phyloP scores from a whole-genome alignment of 1,140 invertebrate species.

The Papilio glaucus region DNA sequence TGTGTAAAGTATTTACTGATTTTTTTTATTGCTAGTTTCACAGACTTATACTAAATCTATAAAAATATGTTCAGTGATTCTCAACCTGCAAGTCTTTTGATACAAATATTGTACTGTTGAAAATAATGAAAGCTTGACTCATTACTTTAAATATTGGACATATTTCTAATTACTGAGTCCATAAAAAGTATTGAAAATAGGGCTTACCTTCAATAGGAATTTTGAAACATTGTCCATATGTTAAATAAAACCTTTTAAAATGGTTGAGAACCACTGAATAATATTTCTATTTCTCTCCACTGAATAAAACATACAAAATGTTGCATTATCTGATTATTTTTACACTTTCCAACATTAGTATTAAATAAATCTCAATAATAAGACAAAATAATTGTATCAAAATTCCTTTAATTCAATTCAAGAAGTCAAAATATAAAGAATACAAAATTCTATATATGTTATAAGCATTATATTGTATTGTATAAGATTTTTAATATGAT shows the following conservation, averaged over 20 bases:
- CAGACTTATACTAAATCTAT: background rate
- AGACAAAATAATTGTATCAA: background rate
- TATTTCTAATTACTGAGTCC: too few species aligned
- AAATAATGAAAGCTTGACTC: too few species aligned
- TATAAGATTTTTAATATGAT: background rate
- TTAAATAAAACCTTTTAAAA: too few species aligned
- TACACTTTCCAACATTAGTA: conserved; percentile 33
- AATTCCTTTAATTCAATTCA: background rate
- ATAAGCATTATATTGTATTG: conserved; percentile 20
- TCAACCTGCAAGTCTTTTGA: too few species aligned
- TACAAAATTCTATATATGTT: conserved; percentile 11
- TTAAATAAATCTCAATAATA: conserved; percentile 43
- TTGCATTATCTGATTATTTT: background rate
- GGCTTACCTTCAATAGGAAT: too few species aligned
- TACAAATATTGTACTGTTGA: too few species aligned
- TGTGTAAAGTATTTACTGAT: background rate
- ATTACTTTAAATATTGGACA: too few species aligned
- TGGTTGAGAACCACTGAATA: background rate
- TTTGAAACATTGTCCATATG: background rate
- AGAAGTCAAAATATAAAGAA: background rate
- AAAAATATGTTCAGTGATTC: background rate
- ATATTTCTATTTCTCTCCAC: too few species aligned
- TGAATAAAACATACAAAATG: background rate
- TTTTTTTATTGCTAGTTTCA: background rate
- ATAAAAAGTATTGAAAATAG: too few species aligned